Base-by-base conservation (phyloP, 2,113 vertebrate species). In the Sinocyclocheilus anophthalmus region DNA sequence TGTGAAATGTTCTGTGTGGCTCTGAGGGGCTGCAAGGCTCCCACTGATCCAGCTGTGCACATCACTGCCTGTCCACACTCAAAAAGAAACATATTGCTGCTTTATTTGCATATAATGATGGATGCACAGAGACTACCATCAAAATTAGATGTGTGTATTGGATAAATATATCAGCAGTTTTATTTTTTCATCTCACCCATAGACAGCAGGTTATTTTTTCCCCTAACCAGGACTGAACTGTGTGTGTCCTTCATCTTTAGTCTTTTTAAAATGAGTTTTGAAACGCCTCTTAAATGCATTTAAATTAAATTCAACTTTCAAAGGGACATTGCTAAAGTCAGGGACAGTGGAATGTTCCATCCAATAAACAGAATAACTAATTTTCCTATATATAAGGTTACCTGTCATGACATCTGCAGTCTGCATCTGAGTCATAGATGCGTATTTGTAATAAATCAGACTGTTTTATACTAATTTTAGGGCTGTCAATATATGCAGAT, bases 241-340 rank as follows among this genome's bases (percentile, higher is more conserved):
- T 45, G 65, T 45, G 12, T 42, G 83, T 76, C 70, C 55, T 85
- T 85, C 26, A 69, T 22, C 63, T 55, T 69, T 42, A 77, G 72
- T 18, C 22, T 63, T 50, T 65, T 61, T 0, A 42, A 48, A 42
- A 11, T 39, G 24, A 50, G 30, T 84, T 75, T 55, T 78, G 24
- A 61, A 79, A 79, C 20, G 42, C 12, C 13, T 24, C 12, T 37
- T 9, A 69, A 55, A 42, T 73, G n/a, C 57, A 87, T 85, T 86
- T 33, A 61, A 53, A 90, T 72, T 16, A 2, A 45, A 85, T 73
- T 78, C n/a, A 42, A 50, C 84, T 45, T 81, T 81, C 12, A 26
- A 90, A 86, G 90, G 88, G 87, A 91, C 84, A 88, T 76, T n/a
- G 69, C 75, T 76, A 63, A 85, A 86, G 80, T 84, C 77, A 75